Evolutionary conservation across 2,888 invertebrate species (phyloP), one percentile per base, ranked within the genome.

Genomic region (Drosophila imparisetae): DNA sequence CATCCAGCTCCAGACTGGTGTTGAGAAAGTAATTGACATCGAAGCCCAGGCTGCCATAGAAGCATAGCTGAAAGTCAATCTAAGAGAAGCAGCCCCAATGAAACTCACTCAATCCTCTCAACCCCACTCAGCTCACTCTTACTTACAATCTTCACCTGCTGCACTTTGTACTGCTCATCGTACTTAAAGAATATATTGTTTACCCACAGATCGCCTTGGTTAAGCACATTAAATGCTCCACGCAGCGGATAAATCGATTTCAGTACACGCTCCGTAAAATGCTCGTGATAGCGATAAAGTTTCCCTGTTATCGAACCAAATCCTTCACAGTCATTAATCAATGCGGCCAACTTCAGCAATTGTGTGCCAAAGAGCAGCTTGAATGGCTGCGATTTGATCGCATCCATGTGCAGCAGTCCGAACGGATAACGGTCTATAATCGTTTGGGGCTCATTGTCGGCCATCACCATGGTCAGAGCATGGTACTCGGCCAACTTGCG

Each of bases 161-260:
- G 80, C 8, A 93, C 87, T 36, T 88, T 74, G 49, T 75, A 66
- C 4, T 72, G 55, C 1, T 79, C 45, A 21, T 91, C 77, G 67
- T 92, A 93, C 49, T 92, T 92, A 72, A 94, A 94, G 80, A 94
- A 92, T 81, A 94, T 93, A 76, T 94, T 94, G 72, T 94, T 94
- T 0, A 93, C 91, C 94, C 94, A 94, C 7, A 94, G 85, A 84
- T 94, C 94, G 4, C 94, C 94, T 68, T 94, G 94, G 76, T 94
- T 94, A 15, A 94, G 90, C 18, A 94, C 94, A 68, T 92, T 92
- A 1, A 78, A 54, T 0, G 42, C 34, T 1, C 92, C 92, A 6
- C 83, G 61, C 54, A 92, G 42, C 0, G 92, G 92, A 62, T 91
- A 87, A 7, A 92, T 84, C 0, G 91, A 72, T 13, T 83, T 86